phyloP scores from a whole-genome alignment of 1,140 invertebrate genomes.

The Lucilia cuprina region DNA sequence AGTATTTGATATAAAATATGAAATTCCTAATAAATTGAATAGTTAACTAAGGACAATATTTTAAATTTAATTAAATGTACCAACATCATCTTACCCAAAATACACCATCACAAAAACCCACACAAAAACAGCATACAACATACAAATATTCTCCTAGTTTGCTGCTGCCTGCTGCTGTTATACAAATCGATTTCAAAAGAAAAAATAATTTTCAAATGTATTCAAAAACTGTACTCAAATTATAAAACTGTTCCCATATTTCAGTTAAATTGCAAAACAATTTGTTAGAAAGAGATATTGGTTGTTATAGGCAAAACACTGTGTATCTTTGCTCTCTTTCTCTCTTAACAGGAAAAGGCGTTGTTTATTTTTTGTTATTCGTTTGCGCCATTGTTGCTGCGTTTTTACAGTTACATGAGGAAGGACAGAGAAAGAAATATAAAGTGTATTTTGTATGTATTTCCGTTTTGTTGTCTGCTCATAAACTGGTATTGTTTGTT shows the following conservation, averaged over 20 bases:
- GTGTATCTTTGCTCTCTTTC: background rate
- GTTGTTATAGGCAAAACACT: background rate
- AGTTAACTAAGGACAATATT: conserved; percentile 28
- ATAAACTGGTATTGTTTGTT: conserved; percentile 4
- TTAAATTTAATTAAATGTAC: conserved; percentile 22
- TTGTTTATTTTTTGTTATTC: background rate
- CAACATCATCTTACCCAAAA: background rate
- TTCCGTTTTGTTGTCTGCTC: background rate
- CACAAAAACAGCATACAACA: background rate
- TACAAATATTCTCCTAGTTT: background rate
- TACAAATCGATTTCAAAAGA: background rate
- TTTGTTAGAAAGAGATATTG: background rate
- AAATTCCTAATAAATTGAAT: conserved; percentile 31
- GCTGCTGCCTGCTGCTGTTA: background rate
- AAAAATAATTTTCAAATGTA: background rate
- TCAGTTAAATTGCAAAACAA: background rate
- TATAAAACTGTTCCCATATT: background rate
- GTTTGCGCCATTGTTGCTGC: background rate
- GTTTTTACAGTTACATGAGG: background rate
- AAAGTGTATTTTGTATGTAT: background rate
- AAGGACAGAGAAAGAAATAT: background rate
- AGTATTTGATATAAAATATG: background rate
- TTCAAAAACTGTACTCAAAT: background rate
- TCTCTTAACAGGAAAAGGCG: background rate
- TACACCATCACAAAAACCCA: background rate